Base-by-base conservation (phyloP, 2,888 invertebrate genomes). In the Papilio elwesi region DNA sequence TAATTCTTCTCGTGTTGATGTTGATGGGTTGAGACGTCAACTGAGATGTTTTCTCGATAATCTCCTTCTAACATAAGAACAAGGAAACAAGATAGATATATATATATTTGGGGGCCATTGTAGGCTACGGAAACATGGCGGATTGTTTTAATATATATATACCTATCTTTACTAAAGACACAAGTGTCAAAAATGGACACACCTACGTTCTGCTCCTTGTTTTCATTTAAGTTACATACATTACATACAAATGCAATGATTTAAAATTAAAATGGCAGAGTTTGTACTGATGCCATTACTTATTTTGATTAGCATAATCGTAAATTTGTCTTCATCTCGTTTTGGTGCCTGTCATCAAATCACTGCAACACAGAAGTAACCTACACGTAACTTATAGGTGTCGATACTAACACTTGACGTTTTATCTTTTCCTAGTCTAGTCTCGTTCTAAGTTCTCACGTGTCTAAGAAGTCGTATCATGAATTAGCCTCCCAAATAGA, bases 371-470 rank as follows among this genome's bases (percentile, higher is more conserved):
- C 65, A 48, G 26, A 47, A 15, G 15, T 62, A n/a, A 64, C 63
- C 51, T 71, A 72, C 67, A 74, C 62, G 36, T 57, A 64, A 68
- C 57, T 68, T 64, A 64, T 51, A 15, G 9, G 26, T 59, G 38
- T 55, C 12, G 57, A 26, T 15, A 15, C 26, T 73, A 66, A 70
- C 73, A 66, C 64, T 26, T 73, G 73, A 73, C 70, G 57, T 57
- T 64, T 47, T 7, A 52, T 43, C 47, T 66, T 71, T 74, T 73
- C 63, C 48, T 36, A 79, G 79, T 80, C 79, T 4, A 67, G 79
- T 79, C 80, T 79, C 80, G 80, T 79, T 70, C 71, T 9, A 9
- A 38, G 77, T 78, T 79, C 79, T 76, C 80, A 80, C 75, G 76
- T 74, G 47, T 67, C 55, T n/a, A 68, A 57, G 65, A 62, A 74